These are phyloP conservation scores for Drusus annulatus DNA, from an alignment of 1,140 invertebrate genomes.

Conservation along the genomic window DNA sequence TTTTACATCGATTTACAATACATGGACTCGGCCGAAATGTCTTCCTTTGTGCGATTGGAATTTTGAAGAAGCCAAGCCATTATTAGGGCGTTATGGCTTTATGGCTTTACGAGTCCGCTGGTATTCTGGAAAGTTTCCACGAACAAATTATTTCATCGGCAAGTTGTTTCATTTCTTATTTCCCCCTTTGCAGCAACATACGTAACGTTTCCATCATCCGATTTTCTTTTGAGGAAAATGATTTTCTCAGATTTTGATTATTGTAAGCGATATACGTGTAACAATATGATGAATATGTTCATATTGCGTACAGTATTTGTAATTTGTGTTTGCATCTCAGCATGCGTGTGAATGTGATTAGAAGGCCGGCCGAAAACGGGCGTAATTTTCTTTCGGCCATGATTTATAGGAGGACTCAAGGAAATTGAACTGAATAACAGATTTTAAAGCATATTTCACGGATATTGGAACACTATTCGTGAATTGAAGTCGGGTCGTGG, in stretches of 20 bases:
- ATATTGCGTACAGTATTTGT: not conserved
- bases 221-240: too few relatives aligned
- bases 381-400: slow-evolving; percentile 6
- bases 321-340: too few relatives aligned
- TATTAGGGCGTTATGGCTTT: too few relatives aligned
- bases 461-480: not conserved
- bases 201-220: too few relatives aligned
- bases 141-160: not conserved
- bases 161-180: not conserved
- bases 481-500: too few relatives aligned
- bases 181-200: too few relatives aligned
- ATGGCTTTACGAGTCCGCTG: too few relatives aligned
- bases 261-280: not conserved
- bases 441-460: not conserved
- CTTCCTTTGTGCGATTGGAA: too few relatives aligned
- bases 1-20: not conserved
- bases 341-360: not conserved
- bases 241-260: too few relatives aligned
- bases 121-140: not conserved
- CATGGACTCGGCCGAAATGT: not conserved
- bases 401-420: not conserved
- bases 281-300: not conserved
- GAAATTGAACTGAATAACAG: not conserved
- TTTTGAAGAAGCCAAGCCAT: too few relatives aligned
- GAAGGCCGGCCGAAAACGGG: not conserved